Evolutionary conservation across 2,113 vertebrate genomes (phyloP).

Genomic region (Tricholaema leucomelas): DNA sequence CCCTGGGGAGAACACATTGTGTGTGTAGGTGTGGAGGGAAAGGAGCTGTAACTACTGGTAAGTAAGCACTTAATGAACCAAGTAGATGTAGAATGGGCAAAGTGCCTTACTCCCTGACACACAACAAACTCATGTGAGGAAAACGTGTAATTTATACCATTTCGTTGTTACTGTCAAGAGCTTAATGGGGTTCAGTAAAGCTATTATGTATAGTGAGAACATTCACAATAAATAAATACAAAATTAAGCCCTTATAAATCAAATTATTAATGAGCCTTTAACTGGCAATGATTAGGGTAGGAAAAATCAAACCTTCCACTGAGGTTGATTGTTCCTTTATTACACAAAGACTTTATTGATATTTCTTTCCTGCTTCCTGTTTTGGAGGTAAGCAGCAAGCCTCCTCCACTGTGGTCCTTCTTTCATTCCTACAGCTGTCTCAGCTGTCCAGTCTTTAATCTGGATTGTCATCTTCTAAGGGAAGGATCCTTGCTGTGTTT

Average conservation of each 20-base stretch:
- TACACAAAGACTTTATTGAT: not conserved
- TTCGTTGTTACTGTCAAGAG: not conserved
- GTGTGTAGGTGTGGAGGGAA: not conserved
- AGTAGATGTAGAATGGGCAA: not conserved
- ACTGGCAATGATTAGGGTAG: not conserved
- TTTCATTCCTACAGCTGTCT: not conserved
- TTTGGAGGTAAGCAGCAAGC: not conserved
- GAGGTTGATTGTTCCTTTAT: not conserved
- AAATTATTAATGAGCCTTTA: not conserved
- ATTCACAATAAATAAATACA: not conserved
- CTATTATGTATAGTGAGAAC: not conserved
- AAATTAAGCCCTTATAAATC: not conserved
- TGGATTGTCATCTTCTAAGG: not conserved
- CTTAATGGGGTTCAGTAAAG: not conserved
- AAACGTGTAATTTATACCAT: not conserved
- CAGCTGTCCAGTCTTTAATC: not conserved
- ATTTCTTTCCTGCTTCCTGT: not conserved
- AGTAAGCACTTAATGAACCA: not conserved
- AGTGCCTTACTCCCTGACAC: not conserved
- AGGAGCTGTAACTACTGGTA: not conserved
- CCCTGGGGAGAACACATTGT: rapidly evolving
- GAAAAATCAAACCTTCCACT: not conserved
- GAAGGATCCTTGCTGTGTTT: not conserved
- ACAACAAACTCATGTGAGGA: not conserved
- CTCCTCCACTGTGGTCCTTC: not conserved